These are phyloP conservation scores for Sebastes cheni DNA, from an alignment of 2,797 vertebrate species.

Conservation along the genomic window DNA sequence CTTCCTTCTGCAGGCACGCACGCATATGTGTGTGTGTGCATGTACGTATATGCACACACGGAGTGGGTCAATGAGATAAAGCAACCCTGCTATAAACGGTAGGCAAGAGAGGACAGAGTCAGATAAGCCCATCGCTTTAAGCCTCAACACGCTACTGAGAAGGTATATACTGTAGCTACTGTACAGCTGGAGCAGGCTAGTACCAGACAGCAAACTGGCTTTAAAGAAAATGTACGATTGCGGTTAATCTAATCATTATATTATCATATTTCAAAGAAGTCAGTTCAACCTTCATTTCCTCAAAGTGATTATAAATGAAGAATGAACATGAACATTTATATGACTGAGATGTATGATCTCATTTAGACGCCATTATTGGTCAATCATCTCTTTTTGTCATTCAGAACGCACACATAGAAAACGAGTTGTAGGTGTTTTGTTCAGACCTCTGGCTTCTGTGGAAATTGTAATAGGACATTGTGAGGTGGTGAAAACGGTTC, in stretches of 20 bases:
- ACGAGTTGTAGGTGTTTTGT: not conserved
- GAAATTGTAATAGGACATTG: not conserved
- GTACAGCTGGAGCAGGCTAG: slow-evolving; percentile 19
- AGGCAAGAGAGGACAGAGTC: slow-evolving; percentile 62
- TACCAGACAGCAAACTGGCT: not conserved
- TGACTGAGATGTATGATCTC: not conserved
- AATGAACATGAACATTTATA: not conserved
- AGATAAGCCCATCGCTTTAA: slow-evolving; percentile 78
- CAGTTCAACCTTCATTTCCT: not conserved
- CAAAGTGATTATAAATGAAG: not conserved
- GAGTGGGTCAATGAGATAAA: slow-evolving; percentile 78
- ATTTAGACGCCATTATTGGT: not conserved
- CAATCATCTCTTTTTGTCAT: not conserved
- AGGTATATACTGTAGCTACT: slow-evolving; percentile 27
- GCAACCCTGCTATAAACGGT: slow-evolving; percentile 68
- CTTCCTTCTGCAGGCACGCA: slow-evolving; percentile 16
- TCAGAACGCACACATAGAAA: not conserved
- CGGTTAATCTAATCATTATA: not conserved
- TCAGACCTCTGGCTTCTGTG: not conserved
- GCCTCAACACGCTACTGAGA: slow-evolving; percentile 56
- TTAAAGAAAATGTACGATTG: not conserved
- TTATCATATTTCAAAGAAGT: not conserved
- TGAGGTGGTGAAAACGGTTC: not conserved
- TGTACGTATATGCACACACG: slow-evolving; percentile 1
- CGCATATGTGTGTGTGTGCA: not conserved